Evolutionary conservation across 2,113 vertebrate species (phyloP).

Genomic region (Maccullochella peelii): DNA sequence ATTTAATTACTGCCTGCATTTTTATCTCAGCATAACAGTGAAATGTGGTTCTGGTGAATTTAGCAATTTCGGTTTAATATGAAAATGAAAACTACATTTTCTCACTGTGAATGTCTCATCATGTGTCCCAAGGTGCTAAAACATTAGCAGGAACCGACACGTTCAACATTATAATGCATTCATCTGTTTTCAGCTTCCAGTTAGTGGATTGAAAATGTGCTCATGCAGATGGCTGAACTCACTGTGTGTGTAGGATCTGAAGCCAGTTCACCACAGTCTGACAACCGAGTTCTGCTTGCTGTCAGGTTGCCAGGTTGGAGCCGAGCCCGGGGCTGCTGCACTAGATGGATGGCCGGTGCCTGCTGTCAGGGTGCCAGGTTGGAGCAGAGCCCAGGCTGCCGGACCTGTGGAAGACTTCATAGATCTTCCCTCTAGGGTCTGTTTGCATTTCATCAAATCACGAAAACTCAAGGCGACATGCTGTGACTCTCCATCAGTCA

Average conservation of each 20-base stretch:
- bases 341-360: not conserved
- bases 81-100: not conserved
- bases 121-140: not conserved
- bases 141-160: not conserved
- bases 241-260: not conserved
- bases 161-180: not conserved
- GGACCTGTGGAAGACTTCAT: not conserved
- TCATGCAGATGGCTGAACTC: not conserved
- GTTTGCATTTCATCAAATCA: constrained; percentile 9
- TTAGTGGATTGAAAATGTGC: not conserved
- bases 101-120: not conserved
- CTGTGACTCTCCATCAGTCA: not conserved
- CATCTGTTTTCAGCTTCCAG: not conserved
- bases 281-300: too few relatives aligned
- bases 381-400: not conserved
- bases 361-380: not conserved
- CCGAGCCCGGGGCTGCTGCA: not conserved
- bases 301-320: constrained; percentile 4
- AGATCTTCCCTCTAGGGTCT: not conserved
- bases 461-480: not conserved
- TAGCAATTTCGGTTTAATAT: not conserved
- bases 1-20: not conserved
- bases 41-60: rapidly evolving
- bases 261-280: not conserved
- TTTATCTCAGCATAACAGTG: not conserved